A percentile compares a stretch with the other conserved stretches of the same genome.
Conservation (phyloP, 2,888 invertebrate species). For the Melanostoma scalare region DNA sequence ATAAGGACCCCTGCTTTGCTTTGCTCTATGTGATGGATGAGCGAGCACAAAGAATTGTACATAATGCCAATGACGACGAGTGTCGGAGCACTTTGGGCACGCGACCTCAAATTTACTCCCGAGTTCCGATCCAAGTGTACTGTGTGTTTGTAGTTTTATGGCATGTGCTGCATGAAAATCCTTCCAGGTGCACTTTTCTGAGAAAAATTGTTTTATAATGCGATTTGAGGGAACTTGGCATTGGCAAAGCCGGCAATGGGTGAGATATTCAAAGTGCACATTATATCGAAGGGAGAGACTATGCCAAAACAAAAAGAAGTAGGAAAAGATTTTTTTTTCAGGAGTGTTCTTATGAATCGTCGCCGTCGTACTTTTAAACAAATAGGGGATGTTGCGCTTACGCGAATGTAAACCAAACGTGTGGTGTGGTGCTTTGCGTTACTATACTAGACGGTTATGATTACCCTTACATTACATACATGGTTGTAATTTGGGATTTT, state of each 20-base stretch:
- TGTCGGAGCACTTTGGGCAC: constrained; percentile 81
- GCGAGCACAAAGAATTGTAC: constrained; percentile 60
- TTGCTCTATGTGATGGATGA: constrained; percentile 62
- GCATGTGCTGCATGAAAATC: constrained; percentile 73
- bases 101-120: constrained; percentile 77
- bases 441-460: constrained; percentile 56
- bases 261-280: constrained; percentile 67
- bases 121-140: constrained; percentile 16
- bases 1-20: constrained; percentile 54
- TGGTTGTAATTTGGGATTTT: constrained; percentile 48
- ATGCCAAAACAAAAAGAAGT: constrained; percentile 53
- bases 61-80: constrained; percentile 76
- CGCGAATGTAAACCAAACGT: constrained; percentile 48
- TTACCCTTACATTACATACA: constrained; percentile 49
- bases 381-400: constrained; percentile 69
- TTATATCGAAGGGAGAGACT: constrained; percentile 54
- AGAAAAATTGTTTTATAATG: constrained; percentile 68
- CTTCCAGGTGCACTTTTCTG: constrained; percentile 71
- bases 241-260: constrained; percentile 36
- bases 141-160: constrained; percentile 68
- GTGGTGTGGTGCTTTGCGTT: constrained; percentile 41
- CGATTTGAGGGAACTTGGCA: constrained; percentile 67
- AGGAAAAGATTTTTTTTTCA: constrained; percentile 55
- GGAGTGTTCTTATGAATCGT: constrained; percentile 57
- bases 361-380: constrained; percentile 29